Base-by-base conservation (phyloP, 2,113 vertebrate species). In the Vulpes vulpes region DNA sequence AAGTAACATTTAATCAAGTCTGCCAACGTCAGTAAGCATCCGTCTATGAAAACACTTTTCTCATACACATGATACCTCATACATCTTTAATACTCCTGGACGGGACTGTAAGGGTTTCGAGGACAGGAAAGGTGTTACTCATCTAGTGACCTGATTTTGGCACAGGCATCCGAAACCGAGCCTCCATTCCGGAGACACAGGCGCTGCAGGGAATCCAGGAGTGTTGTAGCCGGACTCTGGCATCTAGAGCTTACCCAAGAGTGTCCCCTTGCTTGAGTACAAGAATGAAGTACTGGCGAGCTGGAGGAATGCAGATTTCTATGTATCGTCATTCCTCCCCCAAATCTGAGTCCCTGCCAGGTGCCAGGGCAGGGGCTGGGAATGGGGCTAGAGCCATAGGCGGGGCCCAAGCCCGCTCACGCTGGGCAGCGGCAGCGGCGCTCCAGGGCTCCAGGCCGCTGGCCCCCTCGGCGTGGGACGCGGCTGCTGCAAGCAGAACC, bases 11-110 rank as follows among this genome's bases (percentile, higher is more conserved):
- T 93, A 79, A 80, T 91, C 86, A 60, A 57, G 27, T 60, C 60
- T 55, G 53, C 22, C 19, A 57, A 16, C 22, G 92, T 85, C 71
- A 89, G 86, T 91, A 85, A 96, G 53, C 30, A 83, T 90, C 89
- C 14, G 35, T 96, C 27, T 87, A 65, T 38, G 35, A 87, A 38
- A 95, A 96, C 4, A 94, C 19, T 94, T 93, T 94, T 88, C 71
- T 93, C 67, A 32, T 89, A 74, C 43, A 71, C 49, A 55, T 83
- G 57, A 67, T 95, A 83, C 79, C 43, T 91, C 64, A 22, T 4
- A 55, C 49, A 59, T 83, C 93, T 62, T 91, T 89, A 71, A 84
- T 91, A 60, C 11, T 93, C 79, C 62, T 43, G 10, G 10, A 89
- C 8, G 30, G 64, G 59, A 74, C 27, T 64, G 8, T 78, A 81